Conservation (phyloP, 2,797 vertebrate species). For the Natrix natrix region DNA sequence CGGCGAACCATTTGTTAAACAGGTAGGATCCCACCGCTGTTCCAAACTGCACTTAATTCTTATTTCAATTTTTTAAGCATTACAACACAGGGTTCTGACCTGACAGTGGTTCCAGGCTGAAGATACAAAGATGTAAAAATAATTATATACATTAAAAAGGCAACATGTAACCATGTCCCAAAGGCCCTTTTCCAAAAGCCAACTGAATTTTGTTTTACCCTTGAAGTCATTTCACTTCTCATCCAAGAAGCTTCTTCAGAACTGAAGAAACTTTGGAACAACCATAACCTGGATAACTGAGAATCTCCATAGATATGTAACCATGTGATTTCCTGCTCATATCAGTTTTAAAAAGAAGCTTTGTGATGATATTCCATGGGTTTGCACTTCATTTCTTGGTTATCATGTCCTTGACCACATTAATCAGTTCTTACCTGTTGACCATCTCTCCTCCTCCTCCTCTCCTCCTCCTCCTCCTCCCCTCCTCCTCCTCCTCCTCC, state of each 20-base stretch:
- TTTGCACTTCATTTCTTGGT: neutral
- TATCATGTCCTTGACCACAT: neutral
- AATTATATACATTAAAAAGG: neutral
- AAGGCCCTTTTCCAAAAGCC: too few relatives aligned
- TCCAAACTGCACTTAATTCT: neutral
- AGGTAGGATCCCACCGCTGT: too few relatives aligned
- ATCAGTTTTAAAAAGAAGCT: neutral
- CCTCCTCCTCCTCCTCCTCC: too few relatives aligned
- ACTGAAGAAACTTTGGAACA: too few relatives aligned
- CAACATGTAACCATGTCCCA: too few relatives aligned
- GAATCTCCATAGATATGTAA: neutral
- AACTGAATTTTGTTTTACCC: too few relatives aligned
- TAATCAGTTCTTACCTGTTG: neutral
- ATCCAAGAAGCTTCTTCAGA: too few relatives aligned
- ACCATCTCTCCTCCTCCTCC: neutral
- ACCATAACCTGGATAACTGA: too few relatives aligned
- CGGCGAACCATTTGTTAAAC: too few relatives aligned
- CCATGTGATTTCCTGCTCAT: too few relatives aligned
- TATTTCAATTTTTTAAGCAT: neutral
- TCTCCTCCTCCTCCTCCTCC: too few relatives aligned
- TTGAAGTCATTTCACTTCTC: too few relatives aligned
- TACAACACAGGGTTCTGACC: neutral
- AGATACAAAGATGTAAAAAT: neutral
- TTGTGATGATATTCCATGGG: neutral
- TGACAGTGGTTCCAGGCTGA: neutral